Conservation (phyloP, 2,888 invertebrate genomes). For the Antitype chi region DNA sequence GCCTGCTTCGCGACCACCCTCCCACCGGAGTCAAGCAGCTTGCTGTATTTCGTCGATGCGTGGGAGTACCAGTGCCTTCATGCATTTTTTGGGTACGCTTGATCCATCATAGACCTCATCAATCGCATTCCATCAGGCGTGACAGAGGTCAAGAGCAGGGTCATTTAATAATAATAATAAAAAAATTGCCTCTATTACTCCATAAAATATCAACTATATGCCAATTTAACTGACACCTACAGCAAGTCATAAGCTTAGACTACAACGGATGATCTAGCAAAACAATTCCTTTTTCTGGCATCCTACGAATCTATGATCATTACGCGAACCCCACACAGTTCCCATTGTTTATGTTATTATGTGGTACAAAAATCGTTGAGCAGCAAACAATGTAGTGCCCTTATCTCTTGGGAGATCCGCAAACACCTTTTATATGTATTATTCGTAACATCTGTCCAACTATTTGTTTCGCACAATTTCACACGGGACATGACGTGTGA, state of each 20-base stretch:
- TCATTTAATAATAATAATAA: too few relatives aligned
- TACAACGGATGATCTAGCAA: background rate
- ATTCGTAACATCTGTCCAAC: conserved; percentile 68
- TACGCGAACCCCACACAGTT: conserved; percentile 24
- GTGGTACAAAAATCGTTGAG: conserved; percentile 42
- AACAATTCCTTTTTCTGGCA: conserved; percentile 23
- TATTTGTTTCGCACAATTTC: conserved; percentile 79
- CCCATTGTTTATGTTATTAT: conserved; percentile 44
- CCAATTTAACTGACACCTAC: too few relatives aligned
- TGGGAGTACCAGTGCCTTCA: too few relatives aligned
- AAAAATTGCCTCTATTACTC: too few relatives aligned
- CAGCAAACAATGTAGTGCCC: conserved; percentile 29
- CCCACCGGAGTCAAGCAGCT: too few relatives aligned
- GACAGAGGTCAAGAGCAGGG: too few relatives aligned
- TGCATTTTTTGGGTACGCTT: too few relatives aligned
- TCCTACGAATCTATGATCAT: conserved; percentile 25
- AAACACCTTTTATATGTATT: conserved; percentile 77
- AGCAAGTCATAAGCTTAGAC: background rate
- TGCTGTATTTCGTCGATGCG: too few relatives aligned
- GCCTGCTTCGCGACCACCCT: too few relatives aligned
- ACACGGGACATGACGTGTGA: conserved; percentile 66
- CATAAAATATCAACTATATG: too few relatives aligned
- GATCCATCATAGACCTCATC: too few relatives aligned
- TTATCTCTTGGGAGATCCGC: conserved; percentile 51
- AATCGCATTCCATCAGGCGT: too few relatives aligned